A percentile compares a stretch with the other conserved stretches of the same genome.
These are phyloP conservation scores for Hofmannophila pseudospretella DNA, from an alignment of 2,888 invertebrate species.

Conservation along the genomic window DNA sequence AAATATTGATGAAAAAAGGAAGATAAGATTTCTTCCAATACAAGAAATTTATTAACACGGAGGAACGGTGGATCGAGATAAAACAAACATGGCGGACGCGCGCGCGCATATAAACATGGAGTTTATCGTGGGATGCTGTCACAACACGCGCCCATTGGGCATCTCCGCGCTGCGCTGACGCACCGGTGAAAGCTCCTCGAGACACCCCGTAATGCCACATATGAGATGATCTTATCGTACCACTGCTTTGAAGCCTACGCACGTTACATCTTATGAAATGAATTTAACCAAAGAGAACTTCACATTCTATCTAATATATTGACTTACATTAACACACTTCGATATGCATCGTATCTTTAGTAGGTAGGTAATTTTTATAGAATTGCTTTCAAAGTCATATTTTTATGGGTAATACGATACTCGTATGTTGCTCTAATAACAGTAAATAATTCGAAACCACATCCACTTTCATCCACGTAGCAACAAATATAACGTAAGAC, in stretches of 20 bases:
- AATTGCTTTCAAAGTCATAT: constrained; percentile 3
- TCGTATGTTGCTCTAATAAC: not conserved
- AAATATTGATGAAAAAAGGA: constrained; percentile 57
- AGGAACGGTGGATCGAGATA: constrained; percentile 69
- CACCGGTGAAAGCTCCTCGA: constrained; percentile 66
- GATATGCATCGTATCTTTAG: constrained; percentile 28
- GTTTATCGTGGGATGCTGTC: constrained; percentile 77
- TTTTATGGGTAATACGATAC: not conserved
- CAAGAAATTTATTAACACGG: constrained; percentile 74
- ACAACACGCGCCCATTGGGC: constrained; percentile 67
- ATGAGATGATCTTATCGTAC: constrained; percentile 55
- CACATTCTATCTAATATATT: constrained; percentile 39
- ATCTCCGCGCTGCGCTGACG: constrained; percentile 41
- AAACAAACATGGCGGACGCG: constrained; percentile 76
- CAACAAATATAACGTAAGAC: not conserved
- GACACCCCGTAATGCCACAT: constrained; percentile 58
- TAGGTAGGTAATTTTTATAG: constrained; percentile 9
- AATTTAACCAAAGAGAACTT: constrained; percentile 33
- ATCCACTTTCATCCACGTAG: constrained; percentile 2
- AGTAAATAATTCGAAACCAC: not conserved
- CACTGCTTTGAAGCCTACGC: constrained; percentile 63
- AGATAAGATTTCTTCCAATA: constrained; percentile 51
- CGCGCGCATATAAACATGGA: constrained; percentile 68
- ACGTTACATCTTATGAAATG: constrained; percentile 38
- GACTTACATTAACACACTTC: constrained; percentile 41